A percentile compares a stretch with the other conserved stretches of the same genome.
Evolutionary conservation across 2,113 vertebrate genomes (phyloP).

Genomic region (Phalacrocorax brasilianus): DNA sequence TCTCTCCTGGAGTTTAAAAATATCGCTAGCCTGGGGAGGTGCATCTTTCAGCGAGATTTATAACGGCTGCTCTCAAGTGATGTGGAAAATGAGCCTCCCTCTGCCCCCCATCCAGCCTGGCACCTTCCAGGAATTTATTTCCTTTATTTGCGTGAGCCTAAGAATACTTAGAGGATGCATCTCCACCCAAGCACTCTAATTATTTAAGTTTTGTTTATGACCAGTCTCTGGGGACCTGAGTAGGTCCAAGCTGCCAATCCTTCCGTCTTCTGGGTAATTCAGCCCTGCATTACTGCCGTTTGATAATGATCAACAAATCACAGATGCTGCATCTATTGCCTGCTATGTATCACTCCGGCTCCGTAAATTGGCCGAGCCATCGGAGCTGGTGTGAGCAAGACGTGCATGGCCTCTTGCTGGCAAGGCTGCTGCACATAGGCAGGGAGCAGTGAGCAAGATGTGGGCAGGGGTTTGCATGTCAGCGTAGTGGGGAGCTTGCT

Average conservation of each 20-base stretch:
- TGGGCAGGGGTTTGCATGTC: background rate
- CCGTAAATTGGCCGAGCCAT: background rate
- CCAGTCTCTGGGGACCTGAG: slow-evolving; percentile 30
- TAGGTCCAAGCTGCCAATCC: background rate
- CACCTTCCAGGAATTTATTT: slow-evolving; percentile 72
- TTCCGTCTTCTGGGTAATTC: background rate
- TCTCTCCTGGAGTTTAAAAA: slow-evolving; percentile 45
- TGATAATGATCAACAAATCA: slow-evolving; percentile 41
- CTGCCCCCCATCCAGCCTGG: slow-evolving; percentile 52
- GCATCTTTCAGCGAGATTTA: slow-evolving; percentile 74
- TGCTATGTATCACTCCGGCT: background rate
- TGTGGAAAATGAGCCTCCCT: slow-evolving; percentile 64
- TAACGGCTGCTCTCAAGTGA: slow-evolving; percentile 59
- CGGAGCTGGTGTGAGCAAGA: accelerated
- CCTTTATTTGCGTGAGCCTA: slow-evolving; percentile 56
- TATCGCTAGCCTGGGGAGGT: slow-evolving; percentile 71
- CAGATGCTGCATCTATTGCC: background rate
- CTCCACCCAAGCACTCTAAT: slow-evolving; percentile 57
- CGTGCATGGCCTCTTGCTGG: accelerated
- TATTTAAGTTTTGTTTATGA: slow-evolving; percentile 70
- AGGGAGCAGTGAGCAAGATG: background rate
- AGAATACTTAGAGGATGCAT: slow-evolving; percentile 59
- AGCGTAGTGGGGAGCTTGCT: background rate
- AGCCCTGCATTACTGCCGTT: background rate
- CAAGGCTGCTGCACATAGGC: background rate